A percentile compares a stretch with the other conserved stretches of the same genome.
Conservation (phyloP, 1,140 invertebrate species). For the Drosophila ercepeae region DNA sequence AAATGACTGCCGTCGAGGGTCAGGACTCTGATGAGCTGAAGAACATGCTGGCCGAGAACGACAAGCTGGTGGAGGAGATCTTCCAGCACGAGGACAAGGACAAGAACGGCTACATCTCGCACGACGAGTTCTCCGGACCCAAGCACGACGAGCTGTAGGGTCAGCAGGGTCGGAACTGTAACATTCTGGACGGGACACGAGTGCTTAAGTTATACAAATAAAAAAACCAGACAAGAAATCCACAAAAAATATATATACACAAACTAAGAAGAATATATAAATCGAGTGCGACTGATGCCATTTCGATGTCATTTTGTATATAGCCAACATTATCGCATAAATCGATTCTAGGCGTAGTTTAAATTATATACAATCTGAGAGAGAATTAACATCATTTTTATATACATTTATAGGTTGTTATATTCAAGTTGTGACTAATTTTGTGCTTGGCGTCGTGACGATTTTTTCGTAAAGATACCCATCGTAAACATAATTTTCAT, state of each 20-base stretch:
- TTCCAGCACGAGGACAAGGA: conserved; percentile 98
- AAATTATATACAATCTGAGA: conserved; percentile 50
- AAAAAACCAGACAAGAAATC: conserved; percentile 10
- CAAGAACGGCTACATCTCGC: conserved; percentile 97
- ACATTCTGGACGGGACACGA: conserved; percentile 36
- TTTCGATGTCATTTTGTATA: conserved; percentile 49
- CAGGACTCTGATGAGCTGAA: conserved; percentile 91
- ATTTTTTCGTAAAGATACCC: conserved; percentile 13
- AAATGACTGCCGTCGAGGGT: conserved; percentile 91
- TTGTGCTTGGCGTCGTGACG: conserved; percentile 41
- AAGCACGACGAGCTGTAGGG: conserved; percentile 98
- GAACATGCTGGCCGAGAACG: conserved; percentile 94
- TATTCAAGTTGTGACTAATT: conserved; percentile 65
- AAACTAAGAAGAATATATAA: conserved; percentile 12
- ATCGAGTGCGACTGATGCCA: conserved; percentile 27
- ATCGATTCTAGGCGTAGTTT: conserved; percentile 51
- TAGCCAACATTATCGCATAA: conserved; percentile 39
- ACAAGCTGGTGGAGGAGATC: conserved; percentile 97
- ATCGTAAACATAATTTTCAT: conserved; percentile 19
- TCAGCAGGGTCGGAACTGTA: conserved; percentile 1
- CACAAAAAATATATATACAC: conserved; percentile 32
- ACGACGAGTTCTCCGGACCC: conserved; percentile 97
- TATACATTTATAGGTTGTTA: conserved; percentile 83
- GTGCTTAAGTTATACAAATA: conserved; percentile 73
- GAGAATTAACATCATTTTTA: conserved; percentile 67